Evolutionary conservation across 2,797 vertebrate species (phyloP), one percentile per base, ranked within the genome.

Genomic region (Ataeniobius toweri): DNA sequence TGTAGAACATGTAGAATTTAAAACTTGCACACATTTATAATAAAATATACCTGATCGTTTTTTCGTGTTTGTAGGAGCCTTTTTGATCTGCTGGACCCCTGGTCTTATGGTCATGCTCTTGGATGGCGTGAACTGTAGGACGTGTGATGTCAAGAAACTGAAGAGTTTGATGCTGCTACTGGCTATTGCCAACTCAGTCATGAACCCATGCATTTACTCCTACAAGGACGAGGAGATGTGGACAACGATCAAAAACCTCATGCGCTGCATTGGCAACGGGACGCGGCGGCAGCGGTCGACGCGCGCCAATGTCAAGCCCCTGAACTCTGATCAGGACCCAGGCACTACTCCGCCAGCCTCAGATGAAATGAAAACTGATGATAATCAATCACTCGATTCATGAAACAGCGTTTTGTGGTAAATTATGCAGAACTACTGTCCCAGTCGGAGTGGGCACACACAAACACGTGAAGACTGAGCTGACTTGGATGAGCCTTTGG

Each of bases 121-220:
- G 0, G 98, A 99, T 0, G 98, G 98, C 71, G 92, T 99, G 67
- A 83, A 97, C 72, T 99, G 98, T 77, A 83, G 90, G 0, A 63
- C 63, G 2, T 99, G 98, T 41, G 75, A 94, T 0, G 93, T 99
- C 74, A 94, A 96, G 87, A 89, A 95, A 16, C 94, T 97, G 71
- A 99, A 99, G 58, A 95, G 95, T 67, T 98, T 97, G 97, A 96
- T 99, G 82, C 96, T 99, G 83, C 96, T 99, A 41, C 92, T 99
- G 90, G 98, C 98, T 0, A 93, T 99, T 3, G 85, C 97, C 86
- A 99, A 99, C 93, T 99, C 98, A 0, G 95, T 98, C 90, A 97
- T 99, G 96, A 99, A 99, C 91, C 98, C 98, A 22, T 94, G 98
- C 93, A 99, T 99, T 94, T 99, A 99, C 94, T 99, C 98, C 13